Base-by-base conservation (phyloP, 2,113 vertebrate species). In the Morone chrysops region DNA sequence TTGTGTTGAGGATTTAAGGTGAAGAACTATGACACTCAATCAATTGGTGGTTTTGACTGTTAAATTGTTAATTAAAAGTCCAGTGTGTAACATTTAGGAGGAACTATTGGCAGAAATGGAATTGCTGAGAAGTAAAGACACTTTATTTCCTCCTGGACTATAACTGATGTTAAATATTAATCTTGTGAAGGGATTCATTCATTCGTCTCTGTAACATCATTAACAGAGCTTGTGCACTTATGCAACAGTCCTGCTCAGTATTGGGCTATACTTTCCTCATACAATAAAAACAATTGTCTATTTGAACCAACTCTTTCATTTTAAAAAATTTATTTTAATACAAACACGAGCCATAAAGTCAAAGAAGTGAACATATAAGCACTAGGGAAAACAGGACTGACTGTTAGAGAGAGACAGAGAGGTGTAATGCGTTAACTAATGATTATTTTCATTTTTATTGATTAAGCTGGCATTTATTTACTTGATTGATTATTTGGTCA, bases 161-260 rank as follows among this genome's bases (percentile, higher is more conserved):
- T 43, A 11, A 59, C 60, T 48, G 22, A 10, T 61, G 51, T 74
- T 66, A 65, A 5, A 74, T 38, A 38, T 61, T 82, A 11, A 75
- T 60, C 10, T 40, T 22, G 7, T 31, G 20, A 40, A 8, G 8
- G 40, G 6, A 43, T 31, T 40, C 16, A 68, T 48, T 47, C 20
- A 45, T n/a, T 36, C 11, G 48, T 9, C 43, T 38, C 4, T 71
- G 68, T 22, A 18, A 36, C 2, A 31, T 31, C 31, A 9, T 17
- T 50, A 22, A 50, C 66, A 51, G 67, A 51, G 56, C 45, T 20
- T 11, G 36, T 40, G 18, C 40, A n/a, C 11, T 20, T 20, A 3
- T 59, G 3, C 6, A 50, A 13, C n/a, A 6, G 41, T 53, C 6
- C n/a, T 54, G 45, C 8, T 60, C 1, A 17, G 4, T 50, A 8